phyloP scores from a whole-genome alignment of 2,888 invertebrate species.

The Sceliomorpha sp. region DNA sequence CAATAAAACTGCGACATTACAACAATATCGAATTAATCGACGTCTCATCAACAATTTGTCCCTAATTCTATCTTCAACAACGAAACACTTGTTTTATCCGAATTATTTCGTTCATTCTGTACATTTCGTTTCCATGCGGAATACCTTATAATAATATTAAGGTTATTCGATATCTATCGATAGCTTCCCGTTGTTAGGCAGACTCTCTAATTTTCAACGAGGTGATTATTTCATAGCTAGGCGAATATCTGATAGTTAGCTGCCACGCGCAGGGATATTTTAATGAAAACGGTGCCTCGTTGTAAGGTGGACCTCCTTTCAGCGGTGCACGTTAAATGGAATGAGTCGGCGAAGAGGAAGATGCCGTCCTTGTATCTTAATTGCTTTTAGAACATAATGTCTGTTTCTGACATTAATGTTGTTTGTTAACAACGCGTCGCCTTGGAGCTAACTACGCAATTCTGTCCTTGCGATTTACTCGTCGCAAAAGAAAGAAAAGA shows the following conservation, averaged over 20 bases:
- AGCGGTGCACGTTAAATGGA: constrained; percentile 44
- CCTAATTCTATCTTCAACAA: no score
- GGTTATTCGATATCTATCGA: constrained; percentile 17
- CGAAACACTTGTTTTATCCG: no score
- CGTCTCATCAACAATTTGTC: no score
- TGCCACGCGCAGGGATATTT: constrained; percentile 53
- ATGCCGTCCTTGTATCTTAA: constrained; percentile 64
- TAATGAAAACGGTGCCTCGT: constrained; percentile 54
- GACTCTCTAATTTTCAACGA: constrained; percentile 41
- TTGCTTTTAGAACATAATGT: constrained; percentile 60
- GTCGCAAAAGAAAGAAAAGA: constrained; percentile 17
- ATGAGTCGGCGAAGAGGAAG: constrained; percentile 50
- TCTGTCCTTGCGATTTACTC: constrained; percentile 14
- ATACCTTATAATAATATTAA: constrained; percentile 16
- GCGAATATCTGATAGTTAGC: constrained; percentile 44
- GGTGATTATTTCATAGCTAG: constrained; percentile 51
- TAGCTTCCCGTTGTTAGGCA: constrained; percentile 24
- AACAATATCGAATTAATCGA: no score
- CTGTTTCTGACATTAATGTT: constrained; percentile 64
- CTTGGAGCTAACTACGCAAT: constrained; percentile 34
- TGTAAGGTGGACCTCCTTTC: constrained; percentile 42
- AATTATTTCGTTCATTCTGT: no score
- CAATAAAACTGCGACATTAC: constrained; percentile 10
- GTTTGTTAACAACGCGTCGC: constrained; percentile 66
- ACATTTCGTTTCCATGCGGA: constrained; percentile 14